Evolutionary conservation across 1,140 invertebrate genomes (phyloP).

Genomic region (Caerostris extrusa): DNA sequence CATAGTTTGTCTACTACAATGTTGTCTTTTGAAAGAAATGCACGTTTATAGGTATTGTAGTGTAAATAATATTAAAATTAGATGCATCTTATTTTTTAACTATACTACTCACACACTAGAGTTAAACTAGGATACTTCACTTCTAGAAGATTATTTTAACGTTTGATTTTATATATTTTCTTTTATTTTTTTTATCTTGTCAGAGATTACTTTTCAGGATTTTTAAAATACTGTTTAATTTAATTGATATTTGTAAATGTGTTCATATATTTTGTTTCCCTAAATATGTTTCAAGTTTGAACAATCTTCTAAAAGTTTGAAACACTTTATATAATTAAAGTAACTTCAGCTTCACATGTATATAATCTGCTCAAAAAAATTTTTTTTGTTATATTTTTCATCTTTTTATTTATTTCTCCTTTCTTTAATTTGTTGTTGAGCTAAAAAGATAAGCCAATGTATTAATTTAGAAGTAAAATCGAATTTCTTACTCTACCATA

Average conservation of each 20-base stretch:
- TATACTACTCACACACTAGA: constrained; percentile 23
- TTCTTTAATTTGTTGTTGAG: neutral
- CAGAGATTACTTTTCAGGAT: neutral
- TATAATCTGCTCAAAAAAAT: constrained; percentile 18
- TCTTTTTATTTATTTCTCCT: neutral
- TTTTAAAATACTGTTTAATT: neutral
- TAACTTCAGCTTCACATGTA: constrained; percentile 22
- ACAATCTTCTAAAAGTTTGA: neutral
- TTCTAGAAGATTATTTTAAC: neutral
- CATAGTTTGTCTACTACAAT: neutral
- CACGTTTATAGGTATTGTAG: constrained; percentile 22
- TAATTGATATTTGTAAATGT: neutral
- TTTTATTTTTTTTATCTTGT: neutral
- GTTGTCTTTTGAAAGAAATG: neutral
- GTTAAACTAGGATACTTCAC: constrained; percentile 24
- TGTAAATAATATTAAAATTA: constrained; percentile 38
- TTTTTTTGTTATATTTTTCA: neutral
- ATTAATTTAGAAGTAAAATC: neutral
- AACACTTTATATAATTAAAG: neutral
- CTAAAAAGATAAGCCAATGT: neutral
- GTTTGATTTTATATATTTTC: neutral
- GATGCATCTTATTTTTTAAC: constrained; percentile 43
- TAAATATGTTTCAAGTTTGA: neutral
- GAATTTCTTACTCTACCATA: neutral
- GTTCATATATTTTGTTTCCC: neutral